Percentiles rank a stretch among this genome's conserved stretches.
Conservation (phyloP, 2,888 invertebrate genomes). For the Eilema depressum region DNA sequence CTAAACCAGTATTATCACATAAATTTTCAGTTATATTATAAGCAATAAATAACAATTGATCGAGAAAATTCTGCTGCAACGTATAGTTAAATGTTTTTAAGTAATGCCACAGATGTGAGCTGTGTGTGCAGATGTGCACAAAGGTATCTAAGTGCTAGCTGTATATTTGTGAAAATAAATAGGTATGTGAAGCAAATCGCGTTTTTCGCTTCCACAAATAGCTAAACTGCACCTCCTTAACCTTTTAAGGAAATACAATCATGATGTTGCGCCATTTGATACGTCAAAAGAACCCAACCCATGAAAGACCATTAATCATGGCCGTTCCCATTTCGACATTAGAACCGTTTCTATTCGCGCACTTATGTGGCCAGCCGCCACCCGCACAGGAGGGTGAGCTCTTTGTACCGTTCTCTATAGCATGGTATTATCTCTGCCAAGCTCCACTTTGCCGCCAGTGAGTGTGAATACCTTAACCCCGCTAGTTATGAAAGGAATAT, state of each 20-base stretch:
- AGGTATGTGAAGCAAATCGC: background rate
- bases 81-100: background rate
- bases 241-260: background rate
- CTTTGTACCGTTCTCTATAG: background rate
- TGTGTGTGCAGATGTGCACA: no score
- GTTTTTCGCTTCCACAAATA: background rate
- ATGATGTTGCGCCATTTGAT: background rate
- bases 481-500: slow-evolving; percentile 1
- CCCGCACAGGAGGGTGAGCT: background rate
- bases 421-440: background rate
- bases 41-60: background rate
- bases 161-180: background rate
- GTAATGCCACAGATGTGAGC: background rate
- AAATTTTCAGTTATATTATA: no score
- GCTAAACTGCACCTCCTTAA: slow-evolving; percentile 4
- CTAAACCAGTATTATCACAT: no score
- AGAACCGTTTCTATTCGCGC: background rate
- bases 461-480: background rate
- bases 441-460: background rate
- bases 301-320: background rate
- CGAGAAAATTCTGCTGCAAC: background rate
- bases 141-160: no score
- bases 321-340: slow-evolving; percentile 11
- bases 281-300: slow-evolving; percentile 4
- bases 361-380: background rate